These are phyloP conservation scores for Cyclopterus lumpus DNA, from an alignment of 2,797 vertebrate genomes.

Conservation along the genomic window DNA sequence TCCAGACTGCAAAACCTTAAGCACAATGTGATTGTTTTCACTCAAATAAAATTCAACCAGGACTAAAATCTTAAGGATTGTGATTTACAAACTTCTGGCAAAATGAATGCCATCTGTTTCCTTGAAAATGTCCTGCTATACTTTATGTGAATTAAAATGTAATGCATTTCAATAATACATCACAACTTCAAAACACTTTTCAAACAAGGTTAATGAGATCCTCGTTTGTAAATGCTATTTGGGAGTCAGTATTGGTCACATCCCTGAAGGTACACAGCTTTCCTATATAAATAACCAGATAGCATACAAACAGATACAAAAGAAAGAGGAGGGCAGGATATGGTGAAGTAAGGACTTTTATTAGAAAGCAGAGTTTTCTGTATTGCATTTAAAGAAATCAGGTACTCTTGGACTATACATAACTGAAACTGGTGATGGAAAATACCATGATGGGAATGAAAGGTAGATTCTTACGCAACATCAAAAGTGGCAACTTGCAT, in stretches of 20 bases:
- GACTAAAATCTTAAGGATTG: not conserved
- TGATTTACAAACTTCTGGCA: not conserved
- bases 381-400: conserved; percentile 86
- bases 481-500: conserved; percentile 82
- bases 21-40: not conserved
- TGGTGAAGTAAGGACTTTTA: conserved; percentile 86
- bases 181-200: not conserved
- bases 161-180: not conserved
- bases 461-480: conserved; percentile 78
- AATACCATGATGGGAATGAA: conserved; percentile 80
- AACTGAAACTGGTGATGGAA: conserved; percentile 76
- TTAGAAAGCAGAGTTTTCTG: conserved; percentile 86
- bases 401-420: conserved; percentile 76
- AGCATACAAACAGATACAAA: conserved; percentile 29
- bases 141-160: not conserved
- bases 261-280: not conserved
- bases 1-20: not conserved
- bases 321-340: conserved; percentile 12
- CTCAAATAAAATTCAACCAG: too few species aligned
- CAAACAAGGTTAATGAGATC: not conserved
- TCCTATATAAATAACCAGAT: not conserved
- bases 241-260: not conserved
- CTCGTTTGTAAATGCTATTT: conserved; percentile 2
- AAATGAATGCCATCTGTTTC: not conserved
- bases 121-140: not conserved